These are phyloP conservation scores for Temnothorax curvispinosus DNA, from an alignment of 1,140 invertebrate species.

Conservation along the genomic window DNA sequence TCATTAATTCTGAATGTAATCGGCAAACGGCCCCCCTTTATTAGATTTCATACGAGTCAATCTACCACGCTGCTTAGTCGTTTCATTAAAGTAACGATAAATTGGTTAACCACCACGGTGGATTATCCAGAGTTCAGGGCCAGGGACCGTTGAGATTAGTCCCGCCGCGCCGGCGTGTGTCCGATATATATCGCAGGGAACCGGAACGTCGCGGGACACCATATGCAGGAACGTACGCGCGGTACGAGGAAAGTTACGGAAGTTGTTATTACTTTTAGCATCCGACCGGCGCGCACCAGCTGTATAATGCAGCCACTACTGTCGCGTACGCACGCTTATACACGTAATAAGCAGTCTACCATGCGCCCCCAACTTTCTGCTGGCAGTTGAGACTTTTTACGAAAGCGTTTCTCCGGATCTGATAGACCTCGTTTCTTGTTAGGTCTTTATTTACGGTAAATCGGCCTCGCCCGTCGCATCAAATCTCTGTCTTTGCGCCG, in stretches of 20 bases:
- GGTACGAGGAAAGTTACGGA: slow-evolving; percentile 28
- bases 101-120: neutral
- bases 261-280: slow-evolving; percentile 55
- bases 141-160: slow-evolving; percentile 11
- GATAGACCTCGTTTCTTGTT: neutral
- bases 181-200: neutral
- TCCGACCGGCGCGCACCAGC: slow-evolving; percentile 6
- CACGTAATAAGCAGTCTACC: slow-evolving; percentile 44
- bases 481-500: neutral
- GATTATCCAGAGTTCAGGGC: slow-evolving; percentile 23
- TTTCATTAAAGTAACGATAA: slow-evolving; percentile 22
- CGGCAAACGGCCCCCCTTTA: neutral
- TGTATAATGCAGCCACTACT: slow-evolving; percentile 39
- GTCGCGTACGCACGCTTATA: slow-evolving; percentile 28
- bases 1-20: slow-evolving; percentile 34
- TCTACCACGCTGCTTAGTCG: neutral
- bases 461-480: neutral
- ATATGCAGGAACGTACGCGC: slow-evolving; percentile 23
- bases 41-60: neutral
- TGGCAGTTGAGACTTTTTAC: slow-evolving; percentile 35
- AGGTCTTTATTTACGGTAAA: neutral
- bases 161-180: neutral
- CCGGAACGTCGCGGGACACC: slow-evolving; percentile 10
- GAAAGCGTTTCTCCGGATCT: neutral
- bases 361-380: slow-evolving; percentile 24